Evolutionary conservation across 2,888 invertebrate species (phyloP).

Genomic region (Colostygia pectinataria): DNA sequence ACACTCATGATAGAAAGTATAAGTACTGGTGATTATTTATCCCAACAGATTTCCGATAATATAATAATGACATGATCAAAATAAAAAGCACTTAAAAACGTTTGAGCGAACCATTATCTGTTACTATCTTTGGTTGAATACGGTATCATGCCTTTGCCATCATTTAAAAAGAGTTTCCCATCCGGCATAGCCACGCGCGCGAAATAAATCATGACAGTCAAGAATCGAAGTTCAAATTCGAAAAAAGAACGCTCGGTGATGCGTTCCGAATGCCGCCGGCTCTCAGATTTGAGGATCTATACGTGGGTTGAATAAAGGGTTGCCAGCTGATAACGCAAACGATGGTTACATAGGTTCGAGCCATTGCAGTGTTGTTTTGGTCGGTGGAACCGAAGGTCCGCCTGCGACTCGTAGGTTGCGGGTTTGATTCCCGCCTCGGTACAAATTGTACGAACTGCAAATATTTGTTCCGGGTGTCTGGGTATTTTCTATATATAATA

Average conservation of each 20-base stretch:
- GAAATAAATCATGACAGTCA: constrained; percentile 38
- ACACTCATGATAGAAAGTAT: no score
- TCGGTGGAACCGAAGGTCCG: no score
- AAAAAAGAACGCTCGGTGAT: constrained; percentile 45
- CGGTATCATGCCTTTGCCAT: constrained; percentile 17
- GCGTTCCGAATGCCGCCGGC: constrained; percentile 47
- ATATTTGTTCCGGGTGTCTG: no score
- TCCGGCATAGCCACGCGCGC: constrained; percentile 34
- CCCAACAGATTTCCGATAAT: no score
- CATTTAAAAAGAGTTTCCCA: constrained; percentile 25
- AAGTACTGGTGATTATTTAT: no score
- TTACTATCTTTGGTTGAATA: constrained; percentile 22
- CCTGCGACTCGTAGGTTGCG: no score
- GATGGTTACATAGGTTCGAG: no score
- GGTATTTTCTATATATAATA: no score
- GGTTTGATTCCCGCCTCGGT: no score
- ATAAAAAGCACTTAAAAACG: constrained; percentile 9
- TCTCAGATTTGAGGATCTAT: constrained; percentile 44
- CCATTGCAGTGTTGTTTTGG: no score
- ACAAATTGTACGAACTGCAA: no score
- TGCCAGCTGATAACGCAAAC: constrained; percentile 1
- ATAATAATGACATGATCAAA: not conserved
- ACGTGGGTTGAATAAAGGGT: constrained; percentile 38
- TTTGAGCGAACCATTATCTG: constrained; percentile 5
- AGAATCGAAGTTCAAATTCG: constrained; percentile 40